These are phyloP conservation scores for Tragulus kanchil DNA, from an alignment of 2,113 vertebrate genomes.

Conservation along the genomic window DNA sequence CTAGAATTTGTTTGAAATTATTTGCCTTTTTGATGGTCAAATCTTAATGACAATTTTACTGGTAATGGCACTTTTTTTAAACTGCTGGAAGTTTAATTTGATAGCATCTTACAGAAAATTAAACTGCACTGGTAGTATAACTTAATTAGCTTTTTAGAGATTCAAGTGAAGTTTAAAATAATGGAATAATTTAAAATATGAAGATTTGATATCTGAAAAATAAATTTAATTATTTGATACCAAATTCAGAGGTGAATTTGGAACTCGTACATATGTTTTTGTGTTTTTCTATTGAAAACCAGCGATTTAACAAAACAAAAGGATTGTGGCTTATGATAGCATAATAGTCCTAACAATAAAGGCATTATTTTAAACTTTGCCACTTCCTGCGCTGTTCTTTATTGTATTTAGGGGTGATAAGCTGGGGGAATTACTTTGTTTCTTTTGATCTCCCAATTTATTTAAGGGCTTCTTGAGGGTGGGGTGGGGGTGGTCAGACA, in stretches of 20 bases:
- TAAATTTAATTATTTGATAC: conserved; percentile 73
- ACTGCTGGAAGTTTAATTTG: conserved; percentile 70
- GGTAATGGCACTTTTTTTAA: conserved; percentile 64
- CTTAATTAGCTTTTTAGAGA: conserved; percentile 73
- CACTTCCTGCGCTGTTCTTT: conserved; percentile 76
- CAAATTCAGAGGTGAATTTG: conserved; percentile 72
- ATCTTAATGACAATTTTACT: conserved; percentile 69
- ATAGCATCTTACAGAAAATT: conserved; percentile 63
- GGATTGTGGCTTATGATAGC: conserved; percentile 79
- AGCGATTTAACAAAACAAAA: conserved; percentile 57
- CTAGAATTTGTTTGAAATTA: conserved; percentile 62
- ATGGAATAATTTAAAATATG: conserved; percentile 69
- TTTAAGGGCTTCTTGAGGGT: conserved; percentile 77
- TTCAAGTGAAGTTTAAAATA: conserved; percentile 85
- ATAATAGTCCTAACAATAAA: conserved; percentile 65
- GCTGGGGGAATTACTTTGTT: conserved; percentile 67
- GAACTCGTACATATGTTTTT: conserved; percentile 63
- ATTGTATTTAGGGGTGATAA: conserved; percentile 70
- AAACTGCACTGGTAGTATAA: conserved; percentile 70
- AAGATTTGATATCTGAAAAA: conserved; percentile 75
- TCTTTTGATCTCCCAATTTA: conserved; percentile 77
- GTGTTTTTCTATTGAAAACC: conserved; percentile 70
- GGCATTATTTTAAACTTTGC: conserved; percentile 86
- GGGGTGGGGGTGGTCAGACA: conserved; percentile 78
- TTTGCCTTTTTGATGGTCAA: conserved; percentile 63